phyloP scores from a whole-genome alignment of 2,888 invertebrate species.

The Helobdella robusta region DNA sequence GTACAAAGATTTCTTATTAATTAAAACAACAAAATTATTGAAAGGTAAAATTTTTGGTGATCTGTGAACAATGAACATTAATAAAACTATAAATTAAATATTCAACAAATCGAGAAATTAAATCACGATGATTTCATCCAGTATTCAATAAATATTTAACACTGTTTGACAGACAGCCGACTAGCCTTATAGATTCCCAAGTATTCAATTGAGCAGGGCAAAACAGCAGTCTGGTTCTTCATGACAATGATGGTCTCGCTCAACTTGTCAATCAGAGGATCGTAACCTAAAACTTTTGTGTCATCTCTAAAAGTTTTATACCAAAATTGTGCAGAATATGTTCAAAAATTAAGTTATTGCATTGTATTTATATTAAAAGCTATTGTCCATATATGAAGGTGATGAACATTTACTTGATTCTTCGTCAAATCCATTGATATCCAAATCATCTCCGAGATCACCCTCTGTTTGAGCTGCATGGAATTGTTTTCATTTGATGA shows the following conservation, averaged over 20 bases:
- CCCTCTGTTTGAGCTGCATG: conserved; percentile 32
- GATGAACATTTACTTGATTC: conserved; percentile 18
- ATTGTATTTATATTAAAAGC: not conserved
- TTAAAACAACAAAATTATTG: no score
- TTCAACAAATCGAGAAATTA: no score
- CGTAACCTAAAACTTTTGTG: conserved; percentile 31
- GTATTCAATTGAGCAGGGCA: conserved; percentile 41
- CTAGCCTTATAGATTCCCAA: conserved; percentile 41
- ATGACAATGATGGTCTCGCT: conserved; percentile 39
- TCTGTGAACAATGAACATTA: no score
- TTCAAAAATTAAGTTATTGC: not conserved
- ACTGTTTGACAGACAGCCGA: not conserved
- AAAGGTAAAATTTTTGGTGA: no score
- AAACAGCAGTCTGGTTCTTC: conserved; percentile 39
- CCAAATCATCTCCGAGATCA: conserved; percentile 30
- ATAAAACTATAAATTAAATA: no score
- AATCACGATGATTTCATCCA: not conserved
- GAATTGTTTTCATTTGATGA: no score
- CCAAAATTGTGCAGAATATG: not conserved
- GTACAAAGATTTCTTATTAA: no score
- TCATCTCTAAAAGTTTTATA: not conserved
- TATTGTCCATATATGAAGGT: not conserved
- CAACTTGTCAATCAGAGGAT: conserved; percentile 38
- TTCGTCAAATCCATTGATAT: conserved; percentile 25
- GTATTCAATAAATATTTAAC: not conserved